Percentiles rank a stretch among this genome's conserved stretches.
phyloP scores from a whole-genome alignment of 2,888 invertebrate genomes.

The Morpho helenor region DNA sequence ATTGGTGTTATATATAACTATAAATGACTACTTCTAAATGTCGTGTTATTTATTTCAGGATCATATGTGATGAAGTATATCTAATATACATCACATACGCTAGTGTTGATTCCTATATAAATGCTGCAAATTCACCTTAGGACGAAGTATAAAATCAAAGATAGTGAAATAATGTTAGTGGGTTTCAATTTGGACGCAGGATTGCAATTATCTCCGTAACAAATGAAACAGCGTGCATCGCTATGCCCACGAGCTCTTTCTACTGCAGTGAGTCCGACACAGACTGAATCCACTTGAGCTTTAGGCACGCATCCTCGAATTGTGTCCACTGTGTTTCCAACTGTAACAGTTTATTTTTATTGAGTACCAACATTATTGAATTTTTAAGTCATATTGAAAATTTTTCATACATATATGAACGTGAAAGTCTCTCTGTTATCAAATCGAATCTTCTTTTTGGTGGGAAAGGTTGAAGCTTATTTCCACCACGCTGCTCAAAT shows the following conservation, averaged over 20 bases:
- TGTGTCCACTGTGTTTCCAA: slow-evolving; percentile 66
- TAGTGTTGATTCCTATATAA: background rate
- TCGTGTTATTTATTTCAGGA: too few species aligned
- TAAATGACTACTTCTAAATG: too few species aligned
- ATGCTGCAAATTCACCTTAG: slow-evolving; percentile 34
- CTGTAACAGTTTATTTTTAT: slow-evolving; percentile 41
- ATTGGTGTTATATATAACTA: too few species aligned
- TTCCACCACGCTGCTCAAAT: too few species aligned
- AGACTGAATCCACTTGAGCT: slow-evolving; percentile 63
- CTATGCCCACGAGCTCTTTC: slow-evolving; percentile 69
- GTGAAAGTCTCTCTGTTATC: too few species aligned
- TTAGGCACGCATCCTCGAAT: slow-evolving; percentile 63
- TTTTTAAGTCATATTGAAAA: background rate
- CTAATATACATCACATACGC: background rate
- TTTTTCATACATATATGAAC: too few species aligned
- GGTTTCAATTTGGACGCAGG: slow-evolving; percentile 34
- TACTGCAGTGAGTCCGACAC: slow-evolving; percentile 56
- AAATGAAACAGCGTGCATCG: slow-evolving; percentile 64
- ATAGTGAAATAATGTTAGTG: slow-evolving; percentile 29
- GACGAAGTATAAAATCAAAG: slow-evolving; percentile 42
- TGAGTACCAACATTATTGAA: background rate
- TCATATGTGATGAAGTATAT: background rate
- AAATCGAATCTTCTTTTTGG: too few species aligned
- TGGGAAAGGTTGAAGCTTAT: too few species aligned
- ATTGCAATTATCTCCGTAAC: slow-evolving; percentile 65